Evolutionary conservation across 2,113 vertebrate species (phyloP), one percentile per base, ranked within the genome.

Genomic region (Spea bombifrons): DNA sequence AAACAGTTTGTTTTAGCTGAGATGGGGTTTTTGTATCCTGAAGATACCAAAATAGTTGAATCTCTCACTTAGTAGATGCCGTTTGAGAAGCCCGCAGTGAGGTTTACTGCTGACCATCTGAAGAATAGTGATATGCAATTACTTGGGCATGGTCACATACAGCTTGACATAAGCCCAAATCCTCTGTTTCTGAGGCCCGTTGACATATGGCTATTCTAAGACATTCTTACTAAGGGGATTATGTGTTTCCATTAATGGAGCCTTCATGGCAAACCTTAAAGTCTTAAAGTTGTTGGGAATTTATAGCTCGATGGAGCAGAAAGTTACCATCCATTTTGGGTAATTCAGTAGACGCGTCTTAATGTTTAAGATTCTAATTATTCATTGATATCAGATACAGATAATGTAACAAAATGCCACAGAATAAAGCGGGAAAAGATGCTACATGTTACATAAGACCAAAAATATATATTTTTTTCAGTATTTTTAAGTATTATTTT

Each of bases 1-100:
- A 50, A 73, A 61, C 78, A 66, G 45, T 80, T 80, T 49, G 71
- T 80, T 80, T 80, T 64, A 59, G 71, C 52, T 73, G 71, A 74
- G 65, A 47, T 48, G 6, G 61, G 59, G 46, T 71, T 74, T 74
- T 67, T 74, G 71, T 68, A 74, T 73, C 64, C 50, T 8, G 12
- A 59, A 73, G 44, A 47, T 71, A n/a, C 46, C 55, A 5, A 10
- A 47, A 66, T 66, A 44, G 77, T 66, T 73, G 71, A 73, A 80
- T 57, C 78, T 7, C 52, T 61, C 71, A 80, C 67, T 80, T 73
- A 68, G 59, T 67, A 53, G 57, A 55, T 46, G 9, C 64, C 6
- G 71, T 52, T 55, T 48, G 77, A 6, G 77, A 64, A 57, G 52
- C 71, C 61, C 6, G n/a, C 63, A 49, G 69, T 57, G 44, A 30